Conservation (phyloP, 2,797 vertebrate genomes). For the Aeoliscus strigatus region DNA sequence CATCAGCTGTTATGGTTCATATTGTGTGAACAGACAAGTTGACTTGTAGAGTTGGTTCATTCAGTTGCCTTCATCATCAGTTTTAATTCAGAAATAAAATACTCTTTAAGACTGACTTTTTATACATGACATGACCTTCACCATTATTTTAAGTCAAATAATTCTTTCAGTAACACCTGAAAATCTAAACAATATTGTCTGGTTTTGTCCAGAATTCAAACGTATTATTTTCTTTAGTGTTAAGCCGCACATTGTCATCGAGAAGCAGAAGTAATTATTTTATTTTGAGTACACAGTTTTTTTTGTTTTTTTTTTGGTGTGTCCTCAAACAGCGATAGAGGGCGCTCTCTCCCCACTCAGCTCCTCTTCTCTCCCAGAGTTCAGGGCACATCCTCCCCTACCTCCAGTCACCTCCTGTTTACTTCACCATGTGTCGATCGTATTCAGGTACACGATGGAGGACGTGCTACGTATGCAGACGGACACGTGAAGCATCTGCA, state of each 20-base stretch:
- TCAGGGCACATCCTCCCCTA: not conserved
- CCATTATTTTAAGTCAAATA: no score
- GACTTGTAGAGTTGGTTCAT: not conserved
- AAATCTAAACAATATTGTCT: no score
- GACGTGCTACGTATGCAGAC: not conserved
- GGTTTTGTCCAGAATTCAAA: not conserved
- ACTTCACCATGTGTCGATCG: not conserved
- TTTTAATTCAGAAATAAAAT: not conserved
- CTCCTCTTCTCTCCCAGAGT: not conserved
- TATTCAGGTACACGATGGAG: not conserved
- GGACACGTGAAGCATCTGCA: not conserved
- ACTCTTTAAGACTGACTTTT: no score
- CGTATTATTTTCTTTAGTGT: no score
- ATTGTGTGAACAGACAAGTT: not conserved
- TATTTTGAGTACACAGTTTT: no score
- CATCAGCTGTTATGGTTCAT: no score
- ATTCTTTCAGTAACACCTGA: no score
- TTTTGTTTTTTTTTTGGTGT: not conserved
- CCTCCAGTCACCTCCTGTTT: not conserved
- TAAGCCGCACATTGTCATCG: not conserved
- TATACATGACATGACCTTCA: not conserved
- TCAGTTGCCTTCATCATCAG: not conserved
- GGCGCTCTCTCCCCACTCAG: slow-evolving; percentile 11
- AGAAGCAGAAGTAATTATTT: no score
- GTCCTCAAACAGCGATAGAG: slow-evolving; percentile 19